Evolutionary conservation across 2,113 vertebrate species (phyloP), one percentile per base, ranked within the genome.

Genomic region (Hyla sarda): DNA sequence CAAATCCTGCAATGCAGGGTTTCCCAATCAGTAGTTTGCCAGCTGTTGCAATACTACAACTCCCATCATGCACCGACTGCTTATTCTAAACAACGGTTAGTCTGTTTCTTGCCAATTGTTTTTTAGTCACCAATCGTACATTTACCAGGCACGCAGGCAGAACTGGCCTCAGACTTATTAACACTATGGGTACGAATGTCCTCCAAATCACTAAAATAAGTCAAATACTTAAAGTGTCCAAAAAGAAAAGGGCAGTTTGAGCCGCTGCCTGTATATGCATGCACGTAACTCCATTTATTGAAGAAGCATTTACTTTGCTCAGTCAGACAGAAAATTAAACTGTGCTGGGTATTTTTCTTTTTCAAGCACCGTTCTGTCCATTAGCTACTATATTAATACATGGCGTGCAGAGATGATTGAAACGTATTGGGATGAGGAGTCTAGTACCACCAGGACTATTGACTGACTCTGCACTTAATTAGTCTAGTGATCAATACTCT

Each of bases 401-500:
- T 32, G 9, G 17, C 83, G 30, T 76, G 74, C 62, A 78, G 41
- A 54, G 28, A 79, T 79, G 75, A 79, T 74, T 54, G 84, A 78
- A 56, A 79, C 28, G 72, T 73, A 73, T 73, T 83, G 30, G 32
- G 67, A 73, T 56, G 30, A 67, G 50, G 74, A 52, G 13, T 71
- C 14, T 79, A 28, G 21, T 41, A 45, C 34, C 25, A 54, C 58
- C 9, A 32, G n/a, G 65, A 56, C 60, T 79, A 85, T 85, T 79
- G 84, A 85, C 48, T 17, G 45, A 25, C 75, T 71, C 60, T 28
- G 45, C 60, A 85, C 75, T 85, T 85, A 79, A 79, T 85, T 85
- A 85, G 74, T 85, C 79, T 71, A 30, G 52, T 52, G 75, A 85
- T 85, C 84, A 85, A 85, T 85, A 85, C 21, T 11, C 23, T 67